Conservation (phyloP, 2,113 vertebrate species). For the Diphyllodes magnificus region DNA sequence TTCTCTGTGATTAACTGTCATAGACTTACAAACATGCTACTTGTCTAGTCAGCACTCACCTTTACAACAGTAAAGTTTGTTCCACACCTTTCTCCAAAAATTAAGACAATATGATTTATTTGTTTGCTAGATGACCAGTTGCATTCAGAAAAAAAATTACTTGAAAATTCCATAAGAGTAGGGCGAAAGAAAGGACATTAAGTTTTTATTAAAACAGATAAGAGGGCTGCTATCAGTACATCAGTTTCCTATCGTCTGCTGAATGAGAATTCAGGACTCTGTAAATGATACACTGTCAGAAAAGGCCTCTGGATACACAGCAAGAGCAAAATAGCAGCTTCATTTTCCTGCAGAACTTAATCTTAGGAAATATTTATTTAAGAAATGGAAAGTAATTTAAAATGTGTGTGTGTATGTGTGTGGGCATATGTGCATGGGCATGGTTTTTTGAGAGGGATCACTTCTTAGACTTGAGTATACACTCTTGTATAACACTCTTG, state of each 20-base stretch:
- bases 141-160: background rate
- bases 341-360: background rate
- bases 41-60: background rate
- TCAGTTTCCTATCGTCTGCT: conserved; percentile 53
- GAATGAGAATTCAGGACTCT: conserved; percentile 56
- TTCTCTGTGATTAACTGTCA: background rate
- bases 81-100: background rate
- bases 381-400: conserved; percentile 26
- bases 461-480: background rate
- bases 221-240: conserved; percentile 55
- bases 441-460: background rate
- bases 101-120: background rate
- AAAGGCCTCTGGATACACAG: background rate
- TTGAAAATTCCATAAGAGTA: background rate
- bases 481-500: background rate
- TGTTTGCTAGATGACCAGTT: background rate
- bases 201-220: conserved; percentile 73
- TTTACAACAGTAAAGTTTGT: background rate
- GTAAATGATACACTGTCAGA: conserved; percentile 44
- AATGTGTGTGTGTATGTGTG: background rate
- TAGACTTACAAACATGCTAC: background rate
- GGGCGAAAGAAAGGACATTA: conserved; percentile 60
- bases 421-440: too few relatives aligned
- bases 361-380: conserved; percentile 42
- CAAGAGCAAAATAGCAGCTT: background rate